A percentile compares a stretch with the other conserved stretches of the same genome.
These are phyloP conservation scores for Cerastis rubricosa DNA, from an alignment of 2,888 invertebrate species.

Conservation along the genomic window DNA sequence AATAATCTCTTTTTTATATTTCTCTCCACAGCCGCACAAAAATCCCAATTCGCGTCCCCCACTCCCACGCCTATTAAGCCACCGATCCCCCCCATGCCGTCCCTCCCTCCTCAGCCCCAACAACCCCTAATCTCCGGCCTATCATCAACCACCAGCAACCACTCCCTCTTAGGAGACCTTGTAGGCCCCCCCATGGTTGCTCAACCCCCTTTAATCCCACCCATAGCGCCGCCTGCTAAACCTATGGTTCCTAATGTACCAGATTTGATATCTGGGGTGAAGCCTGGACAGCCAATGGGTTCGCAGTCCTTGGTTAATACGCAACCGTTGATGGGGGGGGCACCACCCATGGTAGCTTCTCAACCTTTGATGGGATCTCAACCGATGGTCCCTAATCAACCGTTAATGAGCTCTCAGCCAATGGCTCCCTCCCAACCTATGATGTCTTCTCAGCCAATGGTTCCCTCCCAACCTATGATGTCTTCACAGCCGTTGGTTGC, in stretches of 20 bases:
- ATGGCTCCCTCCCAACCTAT: slow-evolving; percentile 60
- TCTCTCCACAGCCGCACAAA: slow-evolving; percentile 69
- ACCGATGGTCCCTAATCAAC: slow-evolving; percentile 74
- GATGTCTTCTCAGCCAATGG: slow-evolving; percentile 64
- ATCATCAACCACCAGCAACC: slow-evolving; percentile 51
- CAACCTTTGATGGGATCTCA: slow-evolving; percentile 63
- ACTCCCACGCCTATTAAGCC: slow-evolving; percentile 81
- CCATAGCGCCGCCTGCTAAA: slow-evolving; percentile 70
- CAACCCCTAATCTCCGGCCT: slow-evolving; percentile 53
- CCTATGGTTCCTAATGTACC: slow-evolving; percentile 76
- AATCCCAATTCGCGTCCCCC: slow-evolving; percentile 75
- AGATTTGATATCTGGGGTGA: slow-evolving; percentile 84
- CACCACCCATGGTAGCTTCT: slow-evolving; percentile 69
- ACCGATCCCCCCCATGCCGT: slow-evolving; percentile 83
- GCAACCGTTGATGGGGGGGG: slow-evolving; percentile 64
- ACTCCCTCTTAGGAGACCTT: slow-evolving; percentile 60
- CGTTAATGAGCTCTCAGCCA: slow-evolving; percentile 63
- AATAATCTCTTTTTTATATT: not conserved
- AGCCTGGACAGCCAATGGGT: slow-evolving; percentile 63
- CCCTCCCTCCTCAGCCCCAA: slow-evolving; percentile 31
- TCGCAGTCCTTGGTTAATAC: slow-evolving; percentile 63
- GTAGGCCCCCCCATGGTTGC: slow-evolving; percentile 43
- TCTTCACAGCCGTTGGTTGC: slow-evolving; percentile 28
- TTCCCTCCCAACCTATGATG: slow-evolving; percentile 70
- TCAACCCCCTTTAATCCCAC: slow-evolving; percentile 63